phyloP scores from a whole-genome alignment of 1,140 invertebrate genomes.

The Anagrus nilaparvatae region DNA sequence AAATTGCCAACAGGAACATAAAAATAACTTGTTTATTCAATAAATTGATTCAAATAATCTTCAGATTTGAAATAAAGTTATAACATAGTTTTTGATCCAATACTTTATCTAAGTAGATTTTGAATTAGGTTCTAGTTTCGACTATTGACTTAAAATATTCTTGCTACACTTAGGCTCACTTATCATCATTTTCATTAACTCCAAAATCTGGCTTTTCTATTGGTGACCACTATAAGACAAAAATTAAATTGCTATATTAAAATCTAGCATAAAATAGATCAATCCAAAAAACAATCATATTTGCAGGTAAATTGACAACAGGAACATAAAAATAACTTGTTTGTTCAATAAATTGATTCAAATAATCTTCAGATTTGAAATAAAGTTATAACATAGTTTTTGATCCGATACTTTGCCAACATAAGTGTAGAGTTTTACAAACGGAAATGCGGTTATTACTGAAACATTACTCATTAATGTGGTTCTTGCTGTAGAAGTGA shows the following conservation, averaged over 20 bases:
- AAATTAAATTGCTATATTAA: slow-evolving; percentile 86
- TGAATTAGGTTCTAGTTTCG: slow-evolving; percentile 47
- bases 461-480: slow-evolving; percentile 52
- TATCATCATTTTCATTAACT: slow-evolving; percentile 92
- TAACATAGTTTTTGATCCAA: slow-evolving; percentile 81
- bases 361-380: slow-evolving; percentile 59
- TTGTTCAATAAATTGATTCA: slow-evolving; percentile 76
- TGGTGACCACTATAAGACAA: slow-evolving; percentile 88
- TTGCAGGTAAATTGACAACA: slow-evolving; percentile 76
- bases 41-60: slow-evolving; percentile 58
- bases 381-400: slow-evolving; percentile 81
- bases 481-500: slow-evolving; percentile 38
- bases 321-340: slow-evolving; percentile 89
- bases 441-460: slow-evolving; percentile 71
- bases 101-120: slow-evolving; percentile 57
- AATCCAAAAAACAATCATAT: slow-evolving; percentile 78
- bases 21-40: slow-evolving; percentile 89
- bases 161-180: slow-evolving; percentile 65
- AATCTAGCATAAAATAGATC: slow-evolving; percentile 91
- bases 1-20: slow-evolving; percentile 86
- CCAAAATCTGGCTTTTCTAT: slow-evolving; percentile 89
- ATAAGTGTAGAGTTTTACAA: slow-evolving; percentile 73
- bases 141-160: slow-evolving; percentile 94
- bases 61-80: slow-evolving; percentile 77
- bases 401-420: slow-evolving; percentile 85